Evolutionary conservation across 2,888 invertebrate species (phyloP).

Genomic region (Abrostola triplasia): DNA sequence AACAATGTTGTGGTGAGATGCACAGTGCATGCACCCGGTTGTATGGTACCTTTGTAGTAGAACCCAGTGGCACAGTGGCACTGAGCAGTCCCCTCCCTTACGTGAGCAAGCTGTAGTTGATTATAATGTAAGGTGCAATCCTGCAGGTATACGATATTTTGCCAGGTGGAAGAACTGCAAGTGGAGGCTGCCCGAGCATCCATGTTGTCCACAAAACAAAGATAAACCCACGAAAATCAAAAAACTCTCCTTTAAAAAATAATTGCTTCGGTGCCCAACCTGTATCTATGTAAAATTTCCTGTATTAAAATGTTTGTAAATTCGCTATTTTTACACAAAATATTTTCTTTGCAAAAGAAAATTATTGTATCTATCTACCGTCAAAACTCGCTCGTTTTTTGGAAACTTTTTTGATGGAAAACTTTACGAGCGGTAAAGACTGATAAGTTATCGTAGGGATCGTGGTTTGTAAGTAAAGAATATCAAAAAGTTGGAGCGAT

Average conservation of each 20-base stretch:
- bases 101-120: conserved; percentile 85
- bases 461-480: conserved; percentile 80
- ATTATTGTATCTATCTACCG: conserved; percentile 76
- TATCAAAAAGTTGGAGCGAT: conserved; percentile 76
- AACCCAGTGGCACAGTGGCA: conserved; percentile 60
- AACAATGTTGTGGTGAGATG: conserved; percentile 41
- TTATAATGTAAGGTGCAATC: conserved; percentile 88
- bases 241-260: conserved; percentile 86
- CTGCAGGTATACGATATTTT: conserved; percentile 94
- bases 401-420: conserved; percentile 80
- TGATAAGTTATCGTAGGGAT: conserved; percentile 84
- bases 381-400: conserved; percentile 79
- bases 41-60: conserved; percentile 55
- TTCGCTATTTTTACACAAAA: conserved; percentile 86
- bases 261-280: conserved; percentile 83
- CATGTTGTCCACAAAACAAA: conserved; percentile 90
- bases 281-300: conserved; percentile 83
- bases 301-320: conserved; percentile 82
- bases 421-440: conserved; percentile 87
- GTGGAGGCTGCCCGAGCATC: conserved; percentile 92
- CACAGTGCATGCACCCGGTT: conserved; percentile 72
- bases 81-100: conserved; percentile 63
- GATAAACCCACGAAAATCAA: conserved; percentile 85
- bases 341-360: conserved; percentile 76
- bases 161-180: conserved; percentile 95